phyloP scores from a whole-genome alignment of 2,113 vertebrate species.

The Suricata suricatta region DNA sequence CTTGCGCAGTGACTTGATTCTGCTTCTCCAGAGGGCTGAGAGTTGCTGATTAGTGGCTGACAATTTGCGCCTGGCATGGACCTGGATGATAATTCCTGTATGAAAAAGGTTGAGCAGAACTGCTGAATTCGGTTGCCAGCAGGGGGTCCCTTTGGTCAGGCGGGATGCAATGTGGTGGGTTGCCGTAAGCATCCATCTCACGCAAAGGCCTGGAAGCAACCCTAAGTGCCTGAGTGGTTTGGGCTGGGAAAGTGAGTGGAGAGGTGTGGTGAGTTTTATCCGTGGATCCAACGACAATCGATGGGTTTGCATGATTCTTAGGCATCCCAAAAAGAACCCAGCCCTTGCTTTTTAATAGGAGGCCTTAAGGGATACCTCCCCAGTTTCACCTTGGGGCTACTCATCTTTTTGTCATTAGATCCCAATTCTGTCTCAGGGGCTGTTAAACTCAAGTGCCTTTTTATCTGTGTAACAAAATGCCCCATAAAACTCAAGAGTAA shows the following conservation, averaged over 20 bases:
- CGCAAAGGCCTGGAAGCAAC: not conserved
- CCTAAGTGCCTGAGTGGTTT: not conserved
- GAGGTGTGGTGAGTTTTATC: not conserved
- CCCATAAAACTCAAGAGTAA: not conserved
- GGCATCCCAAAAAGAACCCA: not conserved
- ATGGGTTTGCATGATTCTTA: not conserved
- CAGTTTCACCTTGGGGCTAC: not conserved
- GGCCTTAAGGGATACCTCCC: not conserved
- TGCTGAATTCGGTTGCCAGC: not conserved
- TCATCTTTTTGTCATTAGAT: not conserved
- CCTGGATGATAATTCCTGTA: not conserved
- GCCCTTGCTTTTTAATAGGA: not conserved
- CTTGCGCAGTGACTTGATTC: not conserved
- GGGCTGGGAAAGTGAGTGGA: not conserved
- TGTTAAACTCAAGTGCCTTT: not conserved
- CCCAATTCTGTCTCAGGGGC: not conserved
- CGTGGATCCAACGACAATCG: not conserved
- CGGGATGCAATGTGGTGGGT: rapidly evolving
- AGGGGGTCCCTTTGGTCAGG: not conserved
- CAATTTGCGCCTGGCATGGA: not conserved
- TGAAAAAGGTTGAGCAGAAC: not conserved
- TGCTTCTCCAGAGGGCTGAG: not conserved
- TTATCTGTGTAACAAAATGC: not conserved
- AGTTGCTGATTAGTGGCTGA: not conserved
- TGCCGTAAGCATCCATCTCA: not conserved